Base-by-base conservation (phyloP, 2,797 vertebrate genomes). In the Telmatherina bonti region DNA sequence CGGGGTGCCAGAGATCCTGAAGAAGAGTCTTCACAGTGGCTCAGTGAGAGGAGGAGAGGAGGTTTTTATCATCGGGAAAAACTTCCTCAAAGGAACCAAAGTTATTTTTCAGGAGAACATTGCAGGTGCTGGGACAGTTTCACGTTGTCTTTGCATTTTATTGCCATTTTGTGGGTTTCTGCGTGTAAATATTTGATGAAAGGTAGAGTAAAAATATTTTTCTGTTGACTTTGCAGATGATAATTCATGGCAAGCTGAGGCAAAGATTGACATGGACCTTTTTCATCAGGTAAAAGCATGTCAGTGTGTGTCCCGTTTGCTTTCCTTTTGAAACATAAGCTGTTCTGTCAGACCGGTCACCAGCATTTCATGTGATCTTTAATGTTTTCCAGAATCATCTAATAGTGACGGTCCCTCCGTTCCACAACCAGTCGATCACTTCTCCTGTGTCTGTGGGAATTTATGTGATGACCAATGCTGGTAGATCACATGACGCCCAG, bases 41-140 rank as follows among this genome's bases (percentile, higher is more conserved):
- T 94, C 96, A 15, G 96, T 96, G 68, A 96, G 94, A 93, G 98
- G 98, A 85, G 97, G 97, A 88, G 97, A 99, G 79, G 98, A 99
- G 78, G 95, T 99, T 69, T 99, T 99, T 85, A 95, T 99, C 75
- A 99, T 99, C 15, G 98, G 98, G 88, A 99, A 99, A 92, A 99
- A 99, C 93, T 99, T 99, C 92, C 95, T 99, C 74, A 99, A 99
- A 94, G 98, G 98, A 95, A 97, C 97, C 85, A 98, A 99, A 95
- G 98, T 99, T 85, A 94, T 99, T 92, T 99, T 99, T 92, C 97
- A 99, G 79, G 98, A 99, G 89, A 98, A 96, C 72, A 59, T 94
- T 82, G 90, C 96, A 92, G 98, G 98, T 99, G 67, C 22, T 64
- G n/a, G 55, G 47, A 24, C 27, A 60, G 10, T 31, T 62, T 62